Evolutionary conservation across 2,888 invertebrate species (phyloP).

Genomic region (Phorcus lineatus): DNA sequence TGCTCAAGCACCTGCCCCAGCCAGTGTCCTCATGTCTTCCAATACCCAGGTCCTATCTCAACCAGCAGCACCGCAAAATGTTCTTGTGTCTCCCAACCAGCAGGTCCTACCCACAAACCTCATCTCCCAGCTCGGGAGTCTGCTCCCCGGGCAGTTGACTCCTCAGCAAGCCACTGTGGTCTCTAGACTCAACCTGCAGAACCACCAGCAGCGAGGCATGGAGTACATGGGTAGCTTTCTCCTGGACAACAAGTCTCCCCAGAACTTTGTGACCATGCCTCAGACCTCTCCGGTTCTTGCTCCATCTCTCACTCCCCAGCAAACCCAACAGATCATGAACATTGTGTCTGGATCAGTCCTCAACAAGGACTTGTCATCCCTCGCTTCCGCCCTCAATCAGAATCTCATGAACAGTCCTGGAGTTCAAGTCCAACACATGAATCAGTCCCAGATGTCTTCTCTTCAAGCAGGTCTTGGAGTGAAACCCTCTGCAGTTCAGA

Average conservation of each 20-base stretch:
- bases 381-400: not conserved
- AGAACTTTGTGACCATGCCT: constrained; percentile 11
- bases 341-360: not conserved
- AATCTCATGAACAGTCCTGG: not conserved
- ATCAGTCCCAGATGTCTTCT: too few relatives aligned
- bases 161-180: not conserved
- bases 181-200: not conserved
- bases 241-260: constrained; percentile 18
- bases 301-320: not conserved
- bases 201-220: not conserved
- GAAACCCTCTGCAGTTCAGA: not conserved
- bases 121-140: not conserved
- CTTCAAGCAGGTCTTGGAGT: too few relatives aligned
- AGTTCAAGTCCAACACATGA: not conserved
- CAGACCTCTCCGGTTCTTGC: constrained; percentile 3
- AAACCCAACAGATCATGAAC: not conserved
- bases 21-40: not conserved
- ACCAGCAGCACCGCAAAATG: not conserved
- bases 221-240: constrained; percentile 33
- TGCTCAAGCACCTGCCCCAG: constrained; percentile 4
- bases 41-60: not conserved
- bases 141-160: constrained; percentile 10
- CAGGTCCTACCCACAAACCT: not conserved
- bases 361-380: not conserved
- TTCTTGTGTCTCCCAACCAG: not conserved